Evolutionary conservation across 2,113 vertebrate species (phyloP).

Genomic region (Albula goreensis): DNA sequence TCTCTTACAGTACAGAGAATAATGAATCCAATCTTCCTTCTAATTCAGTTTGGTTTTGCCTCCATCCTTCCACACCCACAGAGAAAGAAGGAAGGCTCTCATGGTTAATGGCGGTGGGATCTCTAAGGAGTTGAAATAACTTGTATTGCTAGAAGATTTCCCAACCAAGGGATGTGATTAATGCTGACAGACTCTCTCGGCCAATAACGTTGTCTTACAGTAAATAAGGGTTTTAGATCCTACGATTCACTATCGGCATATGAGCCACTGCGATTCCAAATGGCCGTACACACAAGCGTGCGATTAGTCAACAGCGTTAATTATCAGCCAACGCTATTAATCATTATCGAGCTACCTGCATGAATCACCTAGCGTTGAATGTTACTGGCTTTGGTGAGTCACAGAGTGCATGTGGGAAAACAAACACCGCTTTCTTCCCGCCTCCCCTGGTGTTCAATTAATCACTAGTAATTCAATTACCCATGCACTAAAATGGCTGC

Average conservation of each 20-base stretch:
- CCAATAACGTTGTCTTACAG: background rate
- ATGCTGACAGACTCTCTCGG: conserved; percentile 10
- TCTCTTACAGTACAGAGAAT: conserved; percentile 19
- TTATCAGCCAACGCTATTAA: no score
- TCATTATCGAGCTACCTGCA: no score
- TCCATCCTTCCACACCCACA: conserved; percentile 15
- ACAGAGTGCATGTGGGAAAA: no score
- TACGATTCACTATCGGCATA: background rate
- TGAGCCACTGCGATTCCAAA: background rate
- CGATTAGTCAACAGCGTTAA: no score
- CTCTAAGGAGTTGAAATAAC: conserved; percentile 6
- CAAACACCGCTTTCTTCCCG: no score
- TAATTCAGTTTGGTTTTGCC: conserved; percentile 27
- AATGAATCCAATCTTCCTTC: conserved; percentile 16
- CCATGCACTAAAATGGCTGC: no score
- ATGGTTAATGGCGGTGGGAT: background rate
- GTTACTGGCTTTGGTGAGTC: no score
- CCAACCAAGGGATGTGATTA: background rate
- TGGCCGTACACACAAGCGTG: background rate
- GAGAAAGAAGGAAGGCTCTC: background rate
- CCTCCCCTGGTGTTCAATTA: no score
- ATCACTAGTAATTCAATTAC: no score
- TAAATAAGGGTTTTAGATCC: background rate
- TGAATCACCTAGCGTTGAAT: no score
- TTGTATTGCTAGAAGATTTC: background rate